Base-by-base conservation (phyloP, 2,113 vertebrate genomes). In the Oxyura jamaicensis region DNA sequence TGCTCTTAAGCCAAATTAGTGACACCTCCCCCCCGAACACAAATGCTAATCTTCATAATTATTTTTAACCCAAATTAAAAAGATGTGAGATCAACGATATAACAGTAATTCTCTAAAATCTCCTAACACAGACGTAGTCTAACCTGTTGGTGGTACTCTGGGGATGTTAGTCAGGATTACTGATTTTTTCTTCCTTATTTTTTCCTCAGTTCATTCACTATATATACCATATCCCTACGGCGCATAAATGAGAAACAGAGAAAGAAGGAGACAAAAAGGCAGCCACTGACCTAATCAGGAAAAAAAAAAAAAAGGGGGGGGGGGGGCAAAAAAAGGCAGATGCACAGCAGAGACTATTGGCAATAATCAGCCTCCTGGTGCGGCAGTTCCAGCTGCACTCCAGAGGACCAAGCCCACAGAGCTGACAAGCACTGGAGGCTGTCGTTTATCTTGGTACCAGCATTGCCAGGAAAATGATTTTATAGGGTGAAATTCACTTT, bases 181-280 rank as follows among this genome's bases (percentile, higher is more conserved):
- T 1, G 3, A 74, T 90, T 95, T 88, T 78, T 88, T 78, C 41
- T 31, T 81, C 52, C 69, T 87, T 85, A 22, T 76, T 91, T 83
- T 83, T 80, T 36, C 29, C 22, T 85, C 13, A 12, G 22, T 66
- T 94, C 39, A 46, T 72, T 73, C 81, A 53, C 13, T 68, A 60
- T 31, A 29, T 69, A 73, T 42, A 80, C 83, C 33, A 29, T 69
- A 73, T 42, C 83, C 86, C 79, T 48, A 77, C 0, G 0, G 79
- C 0, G 0, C 14, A 10, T 15, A 90, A 82, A 58, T 31, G 31
- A 89, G 48, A 81, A 91, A 7, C 20, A 80, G 48, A 56, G 72
- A 84, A 88, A 19, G 77, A 58, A 80, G 44, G 29, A 93, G 63
- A 93, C 75, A 88, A 88, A 95, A 96, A 96, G 48, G 63, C 85